Conservation (phyloP, 2,888 invertebrate genomes). For the Orthonevra nobilis region DNA sequence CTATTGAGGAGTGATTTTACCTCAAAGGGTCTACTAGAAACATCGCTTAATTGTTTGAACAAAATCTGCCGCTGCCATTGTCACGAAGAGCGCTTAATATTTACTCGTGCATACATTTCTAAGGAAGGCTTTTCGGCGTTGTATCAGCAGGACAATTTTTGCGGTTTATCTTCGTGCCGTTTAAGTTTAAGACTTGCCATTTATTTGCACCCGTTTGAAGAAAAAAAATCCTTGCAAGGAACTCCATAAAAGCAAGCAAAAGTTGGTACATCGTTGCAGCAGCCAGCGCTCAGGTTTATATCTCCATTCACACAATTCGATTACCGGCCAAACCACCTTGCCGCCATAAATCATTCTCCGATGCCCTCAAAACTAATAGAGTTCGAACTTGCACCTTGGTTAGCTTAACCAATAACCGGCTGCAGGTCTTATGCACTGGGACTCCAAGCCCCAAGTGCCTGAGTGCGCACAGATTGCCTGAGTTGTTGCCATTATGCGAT, state of each 20-base stretch:
- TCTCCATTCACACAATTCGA: constrained; percentile 59
- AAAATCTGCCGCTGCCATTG: too few species aligned
- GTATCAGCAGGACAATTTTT: too few species aligned
- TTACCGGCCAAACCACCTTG: constrained; percentile 47
- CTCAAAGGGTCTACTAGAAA: too few species aligned
- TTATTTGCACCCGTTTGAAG: too few species aligned
- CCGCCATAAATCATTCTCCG: constrained; percentile 60
- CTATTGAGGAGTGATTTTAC: too few species aligned
- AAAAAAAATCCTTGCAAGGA: too few species aligned
- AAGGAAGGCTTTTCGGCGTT: too few species aligned
- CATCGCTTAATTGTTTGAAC: too few species aligned
- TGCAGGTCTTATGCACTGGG: constrained; percentile 30
- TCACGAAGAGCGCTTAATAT: too few species aligned
- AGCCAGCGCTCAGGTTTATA: constrained; percentile 46
- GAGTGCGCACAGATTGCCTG: constrained; percentile 46
- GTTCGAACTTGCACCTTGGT: constrained; percentile 66
- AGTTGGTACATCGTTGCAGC: neutral
- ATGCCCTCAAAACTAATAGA: constrained; percentile 68
- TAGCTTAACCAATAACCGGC: neutral
- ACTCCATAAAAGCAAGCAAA: neutral
- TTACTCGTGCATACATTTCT: too few species aligned
- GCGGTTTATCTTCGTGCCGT: too few species aligned
- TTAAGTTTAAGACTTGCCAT: too few species aligned
- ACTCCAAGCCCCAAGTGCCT: constrained; percentile 45
- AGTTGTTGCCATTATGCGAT: constrained; percentile 38